These are phyloP conservation scores for Laupala kohalensis DNA, from an alignment of 1,140 invertebrate genomes.

Conservation along the genomic window DNA sequence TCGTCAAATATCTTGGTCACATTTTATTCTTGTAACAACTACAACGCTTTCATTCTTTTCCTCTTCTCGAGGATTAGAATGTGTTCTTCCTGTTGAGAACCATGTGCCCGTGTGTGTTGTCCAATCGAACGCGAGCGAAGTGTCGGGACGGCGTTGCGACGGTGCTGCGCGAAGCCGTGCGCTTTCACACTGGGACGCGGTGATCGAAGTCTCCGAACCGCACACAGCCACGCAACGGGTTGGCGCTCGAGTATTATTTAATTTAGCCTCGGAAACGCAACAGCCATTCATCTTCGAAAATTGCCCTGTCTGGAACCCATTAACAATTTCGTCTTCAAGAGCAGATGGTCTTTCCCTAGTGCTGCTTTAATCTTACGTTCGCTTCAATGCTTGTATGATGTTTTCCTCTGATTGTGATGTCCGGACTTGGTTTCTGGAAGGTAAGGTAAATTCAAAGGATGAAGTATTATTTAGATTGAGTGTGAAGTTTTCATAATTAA, in stretches of 20 bases:
- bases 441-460: no score
- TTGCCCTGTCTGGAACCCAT: background rate
- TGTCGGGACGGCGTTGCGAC: background rate
- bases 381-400: background rate
- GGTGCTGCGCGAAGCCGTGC: background rate
- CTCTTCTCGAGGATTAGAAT: no score
- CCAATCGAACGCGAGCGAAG: background rate
- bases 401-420: background rate
- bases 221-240: background rate
- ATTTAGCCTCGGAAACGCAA: background rate
- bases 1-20: no score
- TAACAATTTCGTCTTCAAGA: background rate
- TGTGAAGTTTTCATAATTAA: no score
- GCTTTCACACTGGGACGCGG: background rate
- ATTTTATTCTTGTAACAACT: no score
- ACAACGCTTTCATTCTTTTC: no score
- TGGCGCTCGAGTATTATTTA: background rate
- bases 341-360: background rate
- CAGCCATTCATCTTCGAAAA: background rate
- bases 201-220: background rate
- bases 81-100: no score
- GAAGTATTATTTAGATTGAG: no score
- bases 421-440: no score
- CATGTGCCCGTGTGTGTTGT: no score
- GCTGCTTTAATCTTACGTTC: background rate